phyloP scores from a whole-genome alignment of 1,140 invertebrate genomes.

The Meloidogyne floridensis region DNA sequence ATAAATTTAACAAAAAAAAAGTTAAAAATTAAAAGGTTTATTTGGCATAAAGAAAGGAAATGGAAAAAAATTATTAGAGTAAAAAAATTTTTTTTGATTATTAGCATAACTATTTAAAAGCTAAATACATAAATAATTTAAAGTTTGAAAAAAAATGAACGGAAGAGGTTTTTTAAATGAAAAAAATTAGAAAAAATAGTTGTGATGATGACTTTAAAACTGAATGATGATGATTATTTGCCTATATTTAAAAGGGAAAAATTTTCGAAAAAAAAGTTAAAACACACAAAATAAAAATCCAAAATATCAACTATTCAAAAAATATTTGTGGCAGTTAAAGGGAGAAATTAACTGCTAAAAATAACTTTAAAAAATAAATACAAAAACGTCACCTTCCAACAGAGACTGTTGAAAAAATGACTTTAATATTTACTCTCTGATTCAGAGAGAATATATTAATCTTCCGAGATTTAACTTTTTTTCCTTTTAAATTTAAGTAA shows the following conservation, averaged over 20 bases:
- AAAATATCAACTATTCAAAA: constrained; percentile 3
- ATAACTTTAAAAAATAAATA: background rate
- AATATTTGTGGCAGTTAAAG: background rate
- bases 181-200: background rate
- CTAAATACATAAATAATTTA: background rate
- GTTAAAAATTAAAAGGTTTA: background rate
- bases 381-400: background rate
- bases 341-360: background rate
- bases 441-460: too few relatives aligned
- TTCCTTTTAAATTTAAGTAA: too few relatives aligned
- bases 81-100: background rate
- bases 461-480: too few relatives aligned
- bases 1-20: background rate
- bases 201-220: background rate
- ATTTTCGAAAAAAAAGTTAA: background rate
- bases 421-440: background rate
- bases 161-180: background rate
- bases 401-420: background rate
- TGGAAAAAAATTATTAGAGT: constrained; percentile 3
- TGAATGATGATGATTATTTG: constrained; percentile 8
- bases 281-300: background rate
- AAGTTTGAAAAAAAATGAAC: background rate
- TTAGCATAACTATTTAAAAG: background rate
- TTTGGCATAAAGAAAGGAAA: background rate
- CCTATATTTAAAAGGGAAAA: background rate